Evolutionary conservation across 2,113 vertebrate genomes (phyloP).

Genomic region (Callopanchax toddi): DNA sequence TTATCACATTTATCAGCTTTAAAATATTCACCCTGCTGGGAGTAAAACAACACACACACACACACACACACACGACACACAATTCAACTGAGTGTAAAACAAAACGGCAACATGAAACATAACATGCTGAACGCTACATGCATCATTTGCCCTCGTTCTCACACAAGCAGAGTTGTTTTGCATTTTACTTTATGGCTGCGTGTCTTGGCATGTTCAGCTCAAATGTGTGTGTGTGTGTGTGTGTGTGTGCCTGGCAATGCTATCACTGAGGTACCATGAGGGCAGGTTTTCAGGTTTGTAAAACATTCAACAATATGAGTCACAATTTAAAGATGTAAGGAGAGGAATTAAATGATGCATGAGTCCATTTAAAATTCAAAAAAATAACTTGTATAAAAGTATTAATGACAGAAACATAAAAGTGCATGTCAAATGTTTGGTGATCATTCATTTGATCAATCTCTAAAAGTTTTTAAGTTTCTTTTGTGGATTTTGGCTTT

Average conservation of each 20-base stretch:
- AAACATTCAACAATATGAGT: constrained; percentile 22
- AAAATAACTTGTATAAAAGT: neutral
- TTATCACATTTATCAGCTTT: constrained; percentile 61
- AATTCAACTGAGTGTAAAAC: neutral
- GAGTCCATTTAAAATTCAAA: neutral
- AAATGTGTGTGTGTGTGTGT: constrained; percentile 18
- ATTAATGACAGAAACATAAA: neutral
- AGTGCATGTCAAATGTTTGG: too few species aligned
- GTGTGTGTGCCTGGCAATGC: constrained; percentile 38
- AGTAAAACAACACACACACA: constrained; percentile 3
- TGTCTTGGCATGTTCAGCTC: constrained; percentile 48
- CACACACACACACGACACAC: neutral
- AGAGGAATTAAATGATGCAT: neutral
- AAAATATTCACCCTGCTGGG: constrained; percentile 22
- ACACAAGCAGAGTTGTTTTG: constrained; percentile 37
- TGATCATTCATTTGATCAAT: neutral
- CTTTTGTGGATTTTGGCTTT: too few species aligned
- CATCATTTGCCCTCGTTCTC: constrained; percentile 22
- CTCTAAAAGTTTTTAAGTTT: too few species aligned
- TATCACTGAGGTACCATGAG: constrained; percentile 51
- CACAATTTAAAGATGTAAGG: constrained; percentile 27
- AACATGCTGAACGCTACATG: constrained; percentile 14
- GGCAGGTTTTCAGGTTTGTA: constrained; percentile 29
- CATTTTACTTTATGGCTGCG: constrained; percentile 29
- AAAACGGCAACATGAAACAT: constrained; percentile 5